Percentiles rank a stretch among this genome's conserved stretches.
These are phyloP conservation scores for Eurytoma californica DNA, from an alignment of 2,888 invertebrate species.

Conservation along the genomic window DNA sequence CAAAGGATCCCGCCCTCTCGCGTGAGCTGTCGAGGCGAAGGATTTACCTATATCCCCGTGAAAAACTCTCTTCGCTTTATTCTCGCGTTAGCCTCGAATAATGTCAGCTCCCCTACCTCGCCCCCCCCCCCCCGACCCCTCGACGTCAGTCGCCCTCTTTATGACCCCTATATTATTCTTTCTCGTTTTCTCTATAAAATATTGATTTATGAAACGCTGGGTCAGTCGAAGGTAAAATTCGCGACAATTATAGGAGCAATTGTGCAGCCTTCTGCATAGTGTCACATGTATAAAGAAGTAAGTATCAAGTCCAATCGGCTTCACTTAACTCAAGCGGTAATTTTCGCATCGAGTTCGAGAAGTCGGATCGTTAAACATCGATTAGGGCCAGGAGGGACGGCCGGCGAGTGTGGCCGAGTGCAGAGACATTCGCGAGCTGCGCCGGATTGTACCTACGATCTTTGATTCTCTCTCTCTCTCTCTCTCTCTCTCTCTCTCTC, in stretches of 20 bases:
- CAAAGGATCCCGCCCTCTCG: constrained; percentile 6
- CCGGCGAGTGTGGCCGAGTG: constrained; percentile 14
- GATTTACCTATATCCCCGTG: constrained; percentile 37
- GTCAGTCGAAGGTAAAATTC: background rate
- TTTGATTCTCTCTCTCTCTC: constrained; percentile 31
- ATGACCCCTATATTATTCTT: background rate
- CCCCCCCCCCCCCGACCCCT: background rate
- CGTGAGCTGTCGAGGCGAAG: constrained; percentile 12
- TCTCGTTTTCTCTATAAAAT: background rate
- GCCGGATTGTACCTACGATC: constrained; percentile 37
- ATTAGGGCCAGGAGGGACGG: constrained; percentile 58
- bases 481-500: constrained; percentile 4
- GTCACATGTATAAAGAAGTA: background rate
- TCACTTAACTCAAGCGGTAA: constrained; percentile 52
- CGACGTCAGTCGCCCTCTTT: background rate
- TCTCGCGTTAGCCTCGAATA: background rate
- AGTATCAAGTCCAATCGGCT: constrained; percentile 43
- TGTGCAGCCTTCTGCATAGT: background rate
- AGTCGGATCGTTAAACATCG: constrained; percentile 67
- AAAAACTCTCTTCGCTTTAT: constrained; percentile 9
- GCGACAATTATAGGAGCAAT: background rate
- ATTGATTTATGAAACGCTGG: constrained; percentile 7
- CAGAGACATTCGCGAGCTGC: constrained; percentile 27
- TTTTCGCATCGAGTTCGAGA: constrained; percentile 60
- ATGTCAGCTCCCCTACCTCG: background rate